These are phyloP conservation scores for Phortica okadai DNA, from an alignment of 2,888 invertebrate genomes.

Conservation along the genomic window DNA sequence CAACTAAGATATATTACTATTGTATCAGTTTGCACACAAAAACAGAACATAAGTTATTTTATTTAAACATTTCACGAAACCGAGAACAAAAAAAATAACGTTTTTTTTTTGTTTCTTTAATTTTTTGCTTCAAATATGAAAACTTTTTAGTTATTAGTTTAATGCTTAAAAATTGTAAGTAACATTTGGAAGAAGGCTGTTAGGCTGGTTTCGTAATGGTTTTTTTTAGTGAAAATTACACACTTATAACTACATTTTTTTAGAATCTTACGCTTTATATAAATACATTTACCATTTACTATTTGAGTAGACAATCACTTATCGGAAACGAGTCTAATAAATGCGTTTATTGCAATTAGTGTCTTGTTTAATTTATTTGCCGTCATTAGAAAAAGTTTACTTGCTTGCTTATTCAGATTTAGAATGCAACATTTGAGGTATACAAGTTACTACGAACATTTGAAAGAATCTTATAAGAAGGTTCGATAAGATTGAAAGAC, in stretches of 20 bases:
- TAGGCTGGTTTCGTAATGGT: not conserved
- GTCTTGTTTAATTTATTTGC: not conserved
- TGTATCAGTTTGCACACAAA: too few species aligned
- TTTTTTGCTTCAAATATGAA: too few species aligned
- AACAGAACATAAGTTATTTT: too few species aligned
- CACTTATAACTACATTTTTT: conserved; percentile 20
- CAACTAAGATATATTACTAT: too few species aligned
- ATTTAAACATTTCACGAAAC: too few species aligned
- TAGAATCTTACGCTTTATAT: conserved; percentile 32
- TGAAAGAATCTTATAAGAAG: not conserved
- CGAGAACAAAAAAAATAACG: too few species aligned
- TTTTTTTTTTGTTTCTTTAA: too few species aligned
- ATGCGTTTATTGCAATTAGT: not conserved
- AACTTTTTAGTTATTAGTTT: not conserved
- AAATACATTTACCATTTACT: not conserved
- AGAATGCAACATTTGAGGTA: conserved; percentile 30
- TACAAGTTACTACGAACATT: conserved; percentile 24
- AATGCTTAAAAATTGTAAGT: not conserved
- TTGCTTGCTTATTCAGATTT: not conserved
- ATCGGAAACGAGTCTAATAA: too few species aligned
- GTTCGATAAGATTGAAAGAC: too few species aligned
- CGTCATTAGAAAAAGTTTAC: not conserved
- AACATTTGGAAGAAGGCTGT: not conserved
- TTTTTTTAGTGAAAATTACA: not conserved
- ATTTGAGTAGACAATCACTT: not conserved